phyloP scores from a whole-genome alignment of 2,797 vertebrate species.

The Valencia hispanica region DNA sequence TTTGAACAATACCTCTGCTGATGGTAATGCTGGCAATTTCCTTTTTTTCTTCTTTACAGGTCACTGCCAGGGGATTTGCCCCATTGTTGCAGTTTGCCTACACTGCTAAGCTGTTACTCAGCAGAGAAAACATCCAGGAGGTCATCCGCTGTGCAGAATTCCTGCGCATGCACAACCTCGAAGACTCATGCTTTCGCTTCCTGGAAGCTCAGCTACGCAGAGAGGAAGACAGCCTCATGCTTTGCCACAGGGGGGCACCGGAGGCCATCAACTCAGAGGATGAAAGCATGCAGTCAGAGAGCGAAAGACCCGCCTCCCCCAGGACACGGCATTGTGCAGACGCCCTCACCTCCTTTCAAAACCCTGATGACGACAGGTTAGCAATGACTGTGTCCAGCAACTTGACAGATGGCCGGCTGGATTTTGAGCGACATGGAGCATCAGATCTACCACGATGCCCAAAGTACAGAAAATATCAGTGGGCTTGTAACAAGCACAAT shows the following conservation, averaged over 20 bases:
- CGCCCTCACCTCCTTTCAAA: conserved; percentile 80
- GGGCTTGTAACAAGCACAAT: conserved; percentile 98
- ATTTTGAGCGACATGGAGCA: conserved; percentile 84
- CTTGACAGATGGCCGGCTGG: conserved; percentile 84
- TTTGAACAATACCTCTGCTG: conserved; percentile 81
- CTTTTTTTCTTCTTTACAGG: conserved; percentile 88
- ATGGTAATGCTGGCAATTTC: conserved; percentile 87
- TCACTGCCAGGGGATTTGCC: conserved; percentile 98
- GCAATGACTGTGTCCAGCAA: conserved; percentile 81
- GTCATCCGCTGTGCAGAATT: conserved; percentile 98
- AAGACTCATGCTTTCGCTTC: conserved; percentile 99
- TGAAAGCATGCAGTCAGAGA: conserved; percentile 90
- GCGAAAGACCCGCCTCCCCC: conserved; percentile 83
- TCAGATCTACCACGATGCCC: conserved; percentile 91
- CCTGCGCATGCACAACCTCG: conserved; percentile 99
- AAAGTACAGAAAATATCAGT: conserved; percentile 99
- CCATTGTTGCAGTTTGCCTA: conserved; percentile 99
- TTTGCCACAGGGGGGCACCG: conserved; percentile 87
- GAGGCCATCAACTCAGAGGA: conserved; percentile 88
- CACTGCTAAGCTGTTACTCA: conserved; percentile 99
- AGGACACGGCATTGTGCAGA: conserved; percentile 80
- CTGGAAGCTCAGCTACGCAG: conserved; percentile 95
- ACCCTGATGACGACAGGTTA: conserved; percentile 82
- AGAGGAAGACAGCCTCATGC: conserved; percentile 89
- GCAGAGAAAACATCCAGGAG: conserved; percentile 99